Conservation (phyloP, 2,113 vertebrate species). For the Pan paniscus region DNA sequence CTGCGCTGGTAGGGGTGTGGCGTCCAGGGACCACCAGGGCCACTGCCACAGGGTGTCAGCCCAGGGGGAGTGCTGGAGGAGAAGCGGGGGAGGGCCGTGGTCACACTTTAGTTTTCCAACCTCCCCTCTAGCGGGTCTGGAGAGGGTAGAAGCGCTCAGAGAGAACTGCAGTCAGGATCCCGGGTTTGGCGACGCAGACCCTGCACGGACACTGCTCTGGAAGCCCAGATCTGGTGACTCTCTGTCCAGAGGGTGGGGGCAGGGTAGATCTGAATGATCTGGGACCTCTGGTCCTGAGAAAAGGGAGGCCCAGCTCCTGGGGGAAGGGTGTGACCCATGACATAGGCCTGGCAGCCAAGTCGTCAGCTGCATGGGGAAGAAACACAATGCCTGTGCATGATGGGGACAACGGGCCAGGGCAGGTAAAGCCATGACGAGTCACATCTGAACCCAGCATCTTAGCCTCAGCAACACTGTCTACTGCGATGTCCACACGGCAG, state of each 20-base stretch:
- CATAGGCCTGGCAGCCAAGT: fast-evolving
- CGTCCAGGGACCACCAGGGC: not conserved
- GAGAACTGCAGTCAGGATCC: fast-evolving
- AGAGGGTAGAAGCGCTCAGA: too few relatives aligned
- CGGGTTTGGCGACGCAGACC: too few relatives aligned
- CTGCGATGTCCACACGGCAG: not conserved
- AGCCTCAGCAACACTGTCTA: not conserved
- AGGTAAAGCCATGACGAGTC: not conserved
- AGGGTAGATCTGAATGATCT: not conserved
- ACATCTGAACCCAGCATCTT: too few relatives aligned
- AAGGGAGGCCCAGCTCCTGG: not conserved
- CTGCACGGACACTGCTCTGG: too few relatives aligned
- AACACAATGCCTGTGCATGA: not conserved
- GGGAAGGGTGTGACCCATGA: too few relatives aligned
- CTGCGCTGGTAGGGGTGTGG: not conserved
- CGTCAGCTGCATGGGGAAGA: not conserved
- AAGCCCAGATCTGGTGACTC: not conserved
- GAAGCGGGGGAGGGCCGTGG: not conserved
- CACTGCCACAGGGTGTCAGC: not conserved
- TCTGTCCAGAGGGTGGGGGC: not conserved
- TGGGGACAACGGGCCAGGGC: not conserved
- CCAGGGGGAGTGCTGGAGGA: fast-evolving
- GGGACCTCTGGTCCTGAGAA: not conserved
- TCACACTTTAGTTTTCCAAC: not conserved
- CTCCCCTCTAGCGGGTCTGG: not conserved